Percentiles rank a stretch among this genome's conserved stretches.
These are phyloP conservation scores for Poecile montanus DNA, from an alignment of 2,797 vertebrate species.

Conservation along the genomic window DNA sequence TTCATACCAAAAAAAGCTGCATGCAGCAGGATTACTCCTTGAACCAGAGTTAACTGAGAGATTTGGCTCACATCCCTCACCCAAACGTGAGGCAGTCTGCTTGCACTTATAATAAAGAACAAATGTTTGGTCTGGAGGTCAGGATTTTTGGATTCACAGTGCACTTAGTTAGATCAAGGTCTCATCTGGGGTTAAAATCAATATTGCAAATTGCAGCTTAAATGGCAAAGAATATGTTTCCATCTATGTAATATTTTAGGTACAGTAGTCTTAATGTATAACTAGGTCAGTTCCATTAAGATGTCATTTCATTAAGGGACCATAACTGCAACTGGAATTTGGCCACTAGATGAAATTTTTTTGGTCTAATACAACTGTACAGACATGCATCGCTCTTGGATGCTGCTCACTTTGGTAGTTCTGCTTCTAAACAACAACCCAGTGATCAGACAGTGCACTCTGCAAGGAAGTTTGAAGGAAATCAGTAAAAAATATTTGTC, in stretches of 20 bases:
- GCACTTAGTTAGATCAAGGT: slow-evolving; percentile 70
- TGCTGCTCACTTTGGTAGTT: not conserved
- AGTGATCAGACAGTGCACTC: not conserved
- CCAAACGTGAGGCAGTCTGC: not conserved
- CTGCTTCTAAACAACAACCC: not conserved
- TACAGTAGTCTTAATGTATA: slow-evolving; percentile 56
- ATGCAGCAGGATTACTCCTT: not conserved
- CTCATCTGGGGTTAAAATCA: slow-evolving; percentile 71
- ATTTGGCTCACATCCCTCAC: not conserved
- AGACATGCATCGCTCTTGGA: not conserved
- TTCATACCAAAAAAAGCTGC: not conserved
- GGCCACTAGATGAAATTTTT: not conserved
- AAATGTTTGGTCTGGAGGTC: slow-evolving; percentile 68
- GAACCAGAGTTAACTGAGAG: slow-evolving; percentile 19
- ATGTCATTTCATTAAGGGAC: slow-evolving; percentile 64
- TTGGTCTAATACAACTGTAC: not conserved
- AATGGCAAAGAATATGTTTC: slow-evolving; percentile 66
- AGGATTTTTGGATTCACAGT: slow-evolving; percentile 59
- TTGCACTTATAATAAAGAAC: slow-evolving; percentile 46
- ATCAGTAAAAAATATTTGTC: not conserved
- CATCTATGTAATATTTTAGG: slow-evolving; percentile 59
- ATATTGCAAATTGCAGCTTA: slow-evolving; percentile 73
- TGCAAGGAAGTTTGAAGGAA: not conserved
- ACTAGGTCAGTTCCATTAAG: slow-evolving; percentile 68
- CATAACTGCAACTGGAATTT: slow-evolving; percentile 23